Conservation (phyloP, 1,140 invertebrate species). For the Solenopsis invicta region DNA sequence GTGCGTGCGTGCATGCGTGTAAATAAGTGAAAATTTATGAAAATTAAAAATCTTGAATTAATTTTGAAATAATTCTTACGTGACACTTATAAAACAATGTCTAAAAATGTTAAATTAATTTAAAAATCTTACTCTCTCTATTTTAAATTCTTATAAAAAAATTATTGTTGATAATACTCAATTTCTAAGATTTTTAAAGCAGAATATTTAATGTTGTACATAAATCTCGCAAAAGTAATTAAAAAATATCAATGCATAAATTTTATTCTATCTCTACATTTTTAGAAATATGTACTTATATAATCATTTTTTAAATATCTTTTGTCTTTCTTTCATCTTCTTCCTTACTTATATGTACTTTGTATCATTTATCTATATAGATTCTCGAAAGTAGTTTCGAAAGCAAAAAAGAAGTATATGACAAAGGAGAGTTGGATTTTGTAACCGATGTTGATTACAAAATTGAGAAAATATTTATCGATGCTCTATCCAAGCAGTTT, state of each 20-base stretch:
- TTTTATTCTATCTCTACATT: neutral
- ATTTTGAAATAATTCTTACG: neutral
- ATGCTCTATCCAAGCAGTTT: slow-evolving; percentile 89
- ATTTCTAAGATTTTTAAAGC: neutral
- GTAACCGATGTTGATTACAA: slow-evolving; percentile 94
- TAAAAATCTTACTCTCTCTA: neutral
- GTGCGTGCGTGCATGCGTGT: too few species aligned
- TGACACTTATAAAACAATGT: neutral
- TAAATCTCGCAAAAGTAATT: neutral
- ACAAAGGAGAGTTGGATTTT: slow-evolving; percentile 92
- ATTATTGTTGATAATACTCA: neutral
- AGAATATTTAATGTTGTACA: neutral
- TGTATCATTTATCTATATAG: slow-evolving; percentile 61
- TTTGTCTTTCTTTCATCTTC: neutral
- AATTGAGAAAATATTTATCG: slow-evolving; percentile 92
- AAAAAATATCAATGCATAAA: neutral
- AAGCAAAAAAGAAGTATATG: slow-evolving; percentile 90
- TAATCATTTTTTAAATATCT: neutral
- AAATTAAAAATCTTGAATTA: neutral
- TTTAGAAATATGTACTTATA: neutral
- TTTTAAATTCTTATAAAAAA: neutral
- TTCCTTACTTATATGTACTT: neutral
- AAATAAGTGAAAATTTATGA: neutral
- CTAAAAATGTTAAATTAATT: neutral
- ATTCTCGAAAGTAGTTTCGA: slow-evolving; percentile 73